phyloP scores from a whole-genome alignment of 2,797 vertebrate genomes.

The Oceanodroma leucorhoa region DNA sequence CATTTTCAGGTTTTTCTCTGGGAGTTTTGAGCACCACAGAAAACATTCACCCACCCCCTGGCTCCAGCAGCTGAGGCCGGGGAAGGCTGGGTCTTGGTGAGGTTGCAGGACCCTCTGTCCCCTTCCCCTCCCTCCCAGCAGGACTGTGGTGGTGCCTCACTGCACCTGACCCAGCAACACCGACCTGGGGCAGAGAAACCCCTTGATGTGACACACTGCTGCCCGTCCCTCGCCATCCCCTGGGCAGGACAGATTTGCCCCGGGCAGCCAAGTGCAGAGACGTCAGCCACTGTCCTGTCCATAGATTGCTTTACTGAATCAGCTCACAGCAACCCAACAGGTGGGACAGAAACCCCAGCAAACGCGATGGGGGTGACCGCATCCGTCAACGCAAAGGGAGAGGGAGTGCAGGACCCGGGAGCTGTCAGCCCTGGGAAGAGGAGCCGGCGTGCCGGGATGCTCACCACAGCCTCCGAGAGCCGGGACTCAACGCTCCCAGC shows the following conservation, averaged over 20 bases:
- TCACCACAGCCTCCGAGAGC: neutral
- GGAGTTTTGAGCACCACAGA: neutral
- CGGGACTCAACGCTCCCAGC: neutral
- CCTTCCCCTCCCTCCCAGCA: neutral
- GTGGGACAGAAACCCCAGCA: neutral
- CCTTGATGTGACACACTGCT: fast-evolving
- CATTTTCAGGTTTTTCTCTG: neutral
- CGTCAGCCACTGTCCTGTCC: neutral
- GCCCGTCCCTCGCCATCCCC: neutral
- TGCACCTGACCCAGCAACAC: neutral
- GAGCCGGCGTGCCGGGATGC: neutral
- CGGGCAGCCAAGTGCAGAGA: neutral
- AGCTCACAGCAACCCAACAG: neutral
- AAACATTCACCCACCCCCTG: neutral
- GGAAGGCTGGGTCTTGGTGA: neutral
- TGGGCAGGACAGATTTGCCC: neutral
- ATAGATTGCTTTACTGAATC: neutral
- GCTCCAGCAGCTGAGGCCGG: neutral
- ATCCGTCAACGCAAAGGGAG: neutral
- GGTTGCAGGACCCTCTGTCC: neutral
- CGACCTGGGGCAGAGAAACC: neutral
- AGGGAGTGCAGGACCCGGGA: neutral
- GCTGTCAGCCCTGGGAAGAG: neutral
- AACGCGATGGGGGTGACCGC: fast-evolving
- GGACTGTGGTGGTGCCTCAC: neutral